Percentiles rank a stretch among this genome's conserved stretches.
Evolutionary conservation across 2,888 invertebrate species (phyloP).

Genomic region (Danaus chrysippus): DNA sequence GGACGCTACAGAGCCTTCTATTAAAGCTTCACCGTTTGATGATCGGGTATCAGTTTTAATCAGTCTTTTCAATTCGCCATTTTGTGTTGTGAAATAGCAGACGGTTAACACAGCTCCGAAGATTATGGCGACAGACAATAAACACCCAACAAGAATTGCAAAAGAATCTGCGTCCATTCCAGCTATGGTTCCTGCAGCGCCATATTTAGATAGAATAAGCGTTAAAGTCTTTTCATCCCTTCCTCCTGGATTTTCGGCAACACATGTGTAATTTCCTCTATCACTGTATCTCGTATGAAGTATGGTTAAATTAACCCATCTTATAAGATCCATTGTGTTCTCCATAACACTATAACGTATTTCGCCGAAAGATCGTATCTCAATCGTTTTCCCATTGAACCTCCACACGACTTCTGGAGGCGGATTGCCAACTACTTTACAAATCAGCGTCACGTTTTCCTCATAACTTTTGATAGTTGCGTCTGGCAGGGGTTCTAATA

Average conservation of each 20-base stretch:
- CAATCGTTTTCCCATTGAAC: conserved; percentile 81
- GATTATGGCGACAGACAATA: conserved; percentile 67
- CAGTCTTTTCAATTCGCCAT: conserved; percentile 77
- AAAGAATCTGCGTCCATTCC: conserved; percentile 75
- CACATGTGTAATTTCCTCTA: conserved; percentile 87
- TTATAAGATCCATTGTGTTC: conserved; percentile 68
- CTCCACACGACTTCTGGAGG: conserved; percentile 87
- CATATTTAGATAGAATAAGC: conserved; percentile 75
- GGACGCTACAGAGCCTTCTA: conserved; percentile 85
- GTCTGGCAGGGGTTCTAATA: conserved; percentile 81
- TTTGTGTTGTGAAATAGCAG: conserved; percentile 77
- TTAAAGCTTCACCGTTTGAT: conserved; percentile 82
- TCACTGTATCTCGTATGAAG: conserved; percentile 81
- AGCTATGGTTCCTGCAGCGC: conserved; percentile 64
- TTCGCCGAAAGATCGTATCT: conserved; percentile 71
- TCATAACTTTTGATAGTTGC: conserved; percentile 82
- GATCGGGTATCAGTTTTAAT: conserved; percentile 80
- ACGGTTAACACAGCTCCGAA: conserved; percentile 68
- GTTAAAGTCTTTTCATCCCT: conserved; percentile 86
- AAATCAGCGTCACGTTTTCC: conserved; percentile 86
- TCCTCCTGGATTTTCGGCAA: conserved; percentile 91
- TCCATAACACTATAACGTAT: conserved; percentile 71
- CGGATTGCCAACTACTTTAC: conserved; percentile 87
- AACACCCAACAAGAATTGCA: conserved; percentile 72
- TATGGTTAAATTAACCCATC: conserved; percentile 85